Base-by-base conservation (phyloP, 1,140 invertebrate species). In the Globodera rostochiensis region DNA sequence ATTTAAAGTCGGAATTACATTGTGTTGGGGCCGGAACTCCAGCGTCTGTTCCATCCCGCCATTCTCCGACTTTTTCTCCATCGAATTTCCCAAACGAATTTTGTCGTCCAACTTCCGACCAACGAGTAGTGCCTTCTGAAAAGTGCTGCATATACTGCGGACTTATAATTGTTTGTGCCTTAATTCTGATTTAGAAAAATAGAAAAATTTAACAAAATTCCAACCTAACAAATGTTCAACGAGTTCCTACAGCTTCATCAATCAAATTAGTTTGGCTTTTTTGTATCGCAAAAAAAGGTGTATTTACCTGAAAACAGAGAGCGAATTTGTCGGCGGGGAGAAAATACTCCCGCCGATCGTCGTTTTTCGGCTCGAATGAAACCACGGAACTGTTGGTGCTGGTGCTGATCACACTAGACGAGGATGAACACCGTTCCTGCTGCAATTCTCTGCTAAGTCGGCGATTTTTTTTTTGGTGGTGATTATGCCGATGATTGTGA, bases 321-420 rank as follows among this genome's bases (percentile, higher is more conserved):
- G 77, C 77, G 66, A 78, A 78, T 78, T 78, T 78, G 70, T 78
- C 77, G 25, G 77, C 77, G 11, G 77, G 77, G 49, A 78, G 64
- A 47, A 78, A 78, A n/a, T 78, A 60, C 64, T 78, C 77, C 70
- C 66, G 53, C 46, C 74, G 47, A 47, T 76, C 57, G 21, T 78
- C 77, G 53, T 70, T 69, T n/a, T 25, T 66, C 70, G 66, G 77
- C 25, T 78, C 77, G 47, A 78, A 78, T 21, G 77, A 78, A 21
- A 78, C 77, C 6, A 78, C 77, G 49, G 77, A 78, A 69, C 77
- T 78, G 66, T 64, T 78, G 46, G 77, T 78, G 64, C 77, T 78
- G 21, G 77, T 66, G 77, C 77, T 78, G 49, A 78, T 49, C 36
- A 78, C 77, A 69, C 64, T 69, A 7, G 77, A 78, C 21, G 57